phyloP scores from a whole-genome alignment of 1,140 invertebrate species.

The Chlorops oryzae region DNA sequence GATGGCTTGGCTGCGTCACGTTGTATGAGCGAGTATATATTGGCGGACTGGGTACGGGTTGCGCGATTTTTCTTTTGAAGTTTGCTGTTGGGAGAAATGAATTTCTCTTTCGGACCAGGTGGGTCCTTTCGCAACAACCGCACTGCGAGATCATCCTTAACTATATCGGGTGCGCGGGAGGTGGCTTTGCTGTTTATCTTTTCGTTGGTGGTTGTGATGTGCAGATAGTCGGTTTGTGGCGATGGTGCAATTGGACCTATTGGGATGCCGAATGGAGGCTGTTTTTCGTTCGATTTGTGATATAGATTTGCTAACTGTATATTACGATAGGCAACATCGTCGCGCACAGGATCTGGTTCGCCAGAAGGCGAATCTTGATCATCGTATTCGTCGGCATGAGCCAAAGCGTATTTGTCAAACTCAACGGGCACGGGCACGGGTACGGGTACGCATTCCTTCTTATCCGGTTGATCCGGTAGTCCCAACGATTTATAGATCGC shows the following conservation, averaged over 20 bases:
- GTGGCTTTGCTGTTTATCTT: too few relatives aligned
- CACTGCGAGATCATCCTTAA: conserved; percentile 82
- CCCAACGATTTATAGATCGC: conserved; percentile 80
- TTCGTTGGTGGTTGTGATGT: conserved; percentile 57
- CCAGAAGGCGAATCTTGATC: conserved; percentile 50
- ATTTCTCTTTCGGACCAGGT: conserved; percentile 27
- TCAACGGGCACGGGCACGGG: conserved; percentile 48
- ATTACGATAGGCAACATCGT: conserved; percentile 77
- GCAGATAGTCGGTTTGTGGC: conserved; percentile 75
- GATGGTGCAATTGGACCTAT: conserved; percentile 66
- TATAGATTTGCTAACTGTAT: conserved; percentile 69
- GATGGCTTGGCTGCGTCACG: conserved; percentile 49
- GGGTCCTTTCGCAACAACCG: conserved; percentile 74
- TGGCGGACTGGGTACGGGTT: conserved; percentile 71
- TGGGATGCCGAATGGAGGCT: conserved; percentile 85
- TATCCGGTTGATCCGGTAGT: conserved; percentile 54
- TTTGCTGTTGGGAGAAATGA: conserved; percentile 24
- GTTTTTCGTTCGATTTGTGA: conserved; percentile 66
- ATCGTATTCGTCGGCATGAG: conserved; percentile 44
- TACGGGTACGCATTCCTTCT: conserved; percentile 61
- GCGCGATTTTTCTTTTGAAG: conserved; percentile 64
- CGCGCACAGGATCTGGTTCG: conserved; percentile 73
- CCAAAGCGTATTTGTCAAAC: conserved; percentile 40
- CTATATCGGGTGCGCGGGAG: conserved; percentile 68
- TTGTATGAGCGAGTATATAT: conserved; percentile 67